These are phyloP conservation scores for Minunthozetes semirufus DNA, from an alignment of 2,888 invertebrate species.

Conservation along the genomic window DNA sequence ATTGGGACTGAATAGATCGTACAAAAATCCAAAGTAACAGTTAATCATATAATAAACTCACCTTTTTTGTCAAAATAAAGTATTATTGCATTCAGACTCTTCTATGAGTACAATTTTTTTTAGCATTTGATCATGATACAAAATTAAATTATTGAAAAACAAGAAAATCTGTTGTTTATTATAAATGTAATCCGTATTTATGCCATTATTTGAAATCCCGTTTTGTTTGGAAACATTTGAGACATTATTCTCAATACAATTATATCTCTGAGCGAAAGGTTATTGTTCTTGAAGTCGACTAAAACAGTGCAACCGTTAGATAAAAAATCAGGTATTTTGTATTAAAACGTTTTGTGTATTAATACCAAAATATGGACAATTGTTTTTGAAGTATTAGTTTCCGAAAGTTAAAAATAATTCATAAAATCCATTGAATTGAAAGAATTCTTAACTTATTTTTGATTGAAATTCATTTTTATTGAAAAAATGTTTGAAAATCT, in stretches of 20 bases:
- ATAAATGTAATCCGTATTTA: too few species aligned
- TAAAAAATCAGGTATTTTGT: not conserved
- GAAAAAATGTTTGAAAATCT: not conserved
- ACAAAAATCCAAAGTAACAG: too few species aligned
- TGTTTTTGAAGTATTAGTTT: not conserved
- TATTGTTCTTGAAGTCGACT: constrained; percentile 11
- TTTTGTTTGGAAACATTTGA: too few species aligned
- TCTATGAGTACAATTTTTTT: too few species aligned
- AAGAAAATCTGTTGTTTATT: too few species aligned
- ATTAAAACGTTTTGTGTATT: not conserved
- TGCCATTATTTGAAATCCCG: not conserved
- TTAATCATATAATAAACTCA: too few species aligned
- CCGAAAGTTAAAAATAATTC: not conserved
- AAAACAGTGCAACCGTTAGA: not conserved
- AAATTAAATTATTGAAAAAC: too few species aligned
- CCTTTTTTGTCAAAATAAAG: too few species aligned
- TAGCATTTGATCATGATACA: too few species aligned
- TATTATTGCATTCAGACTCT: too few species aligned
- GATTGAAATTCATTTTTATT: not conserved
- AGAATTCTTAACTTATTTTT: not conserved
- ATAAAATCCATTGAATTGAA: not conserved
- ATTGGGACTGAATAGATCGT: too few species aligned
- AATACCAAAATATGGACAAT: not conserved
- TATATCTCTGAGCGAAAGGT: constrained; percentile 9
- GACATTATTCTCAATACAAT: not conserved